Evolutionary conservation across 2,888 invertebrate genomes (phyloP), one percentile per base, ranked within the genome.

Genomic region (Chesias legatella): DNA sequence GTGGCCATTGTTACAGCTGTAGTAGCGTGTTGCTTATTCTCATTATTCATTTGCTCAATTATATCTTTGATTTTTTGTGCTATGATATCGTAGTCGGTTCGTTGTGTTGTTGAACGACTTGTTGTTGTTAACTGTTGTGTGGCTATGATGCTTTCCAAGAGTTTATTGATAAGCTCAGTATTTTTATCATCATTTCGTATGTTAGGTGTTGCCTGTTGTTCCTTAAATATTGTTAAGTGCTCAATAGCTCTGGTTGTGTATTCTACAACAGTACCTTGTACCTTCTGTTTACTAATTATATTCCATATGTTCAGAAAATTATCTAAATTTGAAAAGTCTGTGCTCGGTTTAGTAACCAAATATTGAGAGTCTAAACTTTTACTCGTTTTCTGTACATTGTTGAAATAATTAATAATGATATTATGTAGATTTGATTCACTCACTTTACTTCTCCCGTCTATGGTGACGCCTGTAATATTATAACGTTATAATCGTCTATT

Each of bases 121-220:
- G 55, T 52, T 1, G 54, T 51, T n/a, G 46, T 32, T 3, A 10
- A 9, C 30, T 30, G 41, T 35, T 53, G 53, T 8, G 48, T 56
- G n/a, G 55, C 41, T 7, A 68, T 40, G 23, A 61, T 65, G 33
- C 60, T 51, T 13, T 58, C 50, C 33, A 73, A 43, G 10, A 71
- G 54, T 34, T 58, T 56, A 20, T 48, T 63, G 1, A 72, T 53
- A 29, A 53, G 51, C 30, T 65, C 60, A 17, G 58, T 51, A 47
- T 60, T 40, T 29, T 33, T 34, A 9, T 33, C 13, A 10, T 33
- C 20, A 11, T 23, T 10, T 10, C 8, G 25, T 9, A n/a, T 26
- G 17, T 35, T 17, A 1, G 23, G 10, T 27, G 13, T 5, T 3
- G 5, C 3, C 5, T 17, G 13, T 17, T 17, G 3, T 17, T 17